A percentile compares a stretch with the other conserved stretches of the same genome.
phyloP scores from a whole-genome alignment of 1,140 invertebrate species.

The Ceratina australensis region DNA sequence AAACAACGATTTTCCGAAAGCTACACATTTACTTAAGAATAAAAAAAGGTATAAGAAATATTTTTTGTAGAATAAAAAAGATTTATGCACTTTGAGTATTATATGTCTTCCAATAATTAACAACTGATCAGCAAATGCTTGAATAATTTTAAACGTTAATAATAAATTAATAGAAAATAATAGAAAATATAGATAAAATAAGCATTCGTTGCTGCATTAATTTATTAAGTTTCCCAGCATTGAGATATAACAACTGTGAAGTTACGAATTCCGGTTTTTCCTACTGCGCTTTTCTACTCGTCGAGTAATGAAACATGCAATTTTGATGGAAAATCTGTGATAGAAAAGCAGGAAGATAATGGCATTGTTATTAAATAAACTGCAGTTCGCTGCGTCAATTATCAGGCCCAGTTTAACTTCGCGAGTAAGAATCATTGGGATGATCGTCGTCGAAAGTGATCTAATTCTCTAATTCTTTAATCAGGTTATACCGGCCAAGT shows the following conservation, averaged over 20 bases:
- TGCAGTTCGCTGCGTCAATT: conserved; percentile 31
- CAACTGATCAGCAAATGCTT: too few species aligned
- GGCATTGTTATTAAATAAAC: conserved; percentile 50
- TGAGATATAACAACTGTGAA: background rate
- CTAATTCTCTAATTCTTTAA: conserved; percentile 33
- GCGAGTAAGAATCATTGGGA: conserved; percentile 46
- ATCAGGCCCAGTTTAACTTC: conserved; percentile 33
- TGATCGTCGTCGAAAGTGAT: background rate
- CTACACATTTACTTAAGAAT: background rate
- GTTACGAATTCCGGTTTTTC: background rate
- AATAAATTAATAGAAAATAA: background rate
- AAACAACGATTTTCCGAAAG: background rate
- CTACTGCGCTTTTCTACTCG: background rate
- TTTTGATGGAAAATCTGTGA: background rate
- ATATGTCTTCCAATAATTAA: background rate
- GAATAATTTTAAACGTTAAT: background rate
- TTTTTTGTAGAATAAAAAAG: background rate
- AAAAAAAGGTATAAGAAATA: background rate
- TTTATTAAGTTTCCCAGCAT: background rate
- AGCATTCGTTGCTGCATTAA: background rate
- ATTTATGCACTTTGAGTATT: background rate
- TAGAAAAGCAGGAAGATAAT: conserved; percentile 32
- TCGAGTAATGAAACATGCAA: background rate
- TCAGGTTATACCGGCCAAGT: conserved; percentile 64
- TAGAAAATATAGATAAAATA: background rate